phyloP scores from a whole-genome alignment of 2,888 invertebrate genomes.

The Yponomeuta sedellus region DNA sequence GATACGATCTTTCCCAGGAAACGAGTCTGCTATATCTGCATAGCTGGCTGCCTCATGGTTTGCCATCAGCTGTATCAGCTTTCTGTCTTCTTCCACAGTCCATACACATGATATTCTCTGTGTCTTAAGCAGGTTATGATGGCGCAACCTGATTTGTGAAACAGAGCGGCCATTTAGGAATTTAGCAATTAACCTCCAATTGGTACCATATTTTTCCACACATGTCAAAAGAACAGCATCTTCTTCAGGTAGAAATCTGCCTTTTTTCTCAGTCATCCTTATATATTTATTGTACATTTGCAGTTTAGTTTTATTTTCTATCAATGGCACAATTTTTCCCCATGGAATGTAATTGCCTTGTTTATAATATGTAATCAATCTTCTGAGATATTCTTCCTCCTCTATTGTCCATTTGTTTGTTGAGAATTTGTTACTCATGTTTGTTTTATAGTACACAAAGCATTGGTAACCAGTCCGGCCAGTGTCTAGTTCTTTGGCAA shows the following conservation, averaged over 20 bases:
- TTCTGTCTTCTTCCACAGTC: slow-evolving; percentile 78
- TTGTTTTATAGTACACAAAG: slow-evolving; percentile 79
- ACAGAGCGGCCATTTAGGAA: slow-evolving; percentile 79
- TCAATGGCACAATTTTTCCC: slow-evolving; percentile 79
- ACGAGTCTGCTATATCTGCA: slow-evolving; percentile 62
- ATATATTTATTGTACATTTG: slow-evolving; percentile 80
- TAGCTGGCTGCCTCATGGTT: slow-evolving; percentile 56
- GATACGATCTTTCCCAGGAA: slow-evolving; percentile 74
- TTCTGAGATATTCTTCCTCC: slow-evolving; percentile 81
- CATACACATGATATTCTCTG: slow-evolving; percentile 69
- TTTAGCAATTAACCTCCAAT: slow-evolving; percentile 76
- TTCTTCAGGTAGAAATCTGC: slow-evolving; percentile 80
- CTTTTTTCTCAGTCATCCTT: slow-evolving; percentile 65
- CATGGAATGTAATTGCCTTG: slow-evolving; percentile 84
- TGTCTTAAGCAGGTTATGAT: slow-evolving; percentile 63
- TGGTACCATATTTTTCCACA: slow-evolving; percentile 76
- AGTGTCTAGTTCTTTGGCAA: slow-evolving; percentile 75
- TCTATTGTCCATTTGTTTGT: slow-evolving; percentile 77
- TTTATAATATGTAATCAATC: slow-evolving; percentile 78
- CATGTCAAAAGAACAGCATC: slow-evolving; percentile 80
- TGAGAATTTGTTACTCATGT: slow-evolving; percentile 41
- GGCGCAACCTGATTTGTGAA: slow-evolving; percentile 78
- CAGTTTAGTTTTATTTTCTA: slow-evolving; percentile 78
- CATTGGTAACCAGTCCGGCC: slow-evolving; percentile 82
- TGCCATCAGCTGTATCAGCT: slow-evolving; percentile 73